These are phyloP conservation scores for Sinohyriopsis cumingii DNA, from an alignment of 2,888 invertebrate species.

Conservation along the genomic window DNA sequence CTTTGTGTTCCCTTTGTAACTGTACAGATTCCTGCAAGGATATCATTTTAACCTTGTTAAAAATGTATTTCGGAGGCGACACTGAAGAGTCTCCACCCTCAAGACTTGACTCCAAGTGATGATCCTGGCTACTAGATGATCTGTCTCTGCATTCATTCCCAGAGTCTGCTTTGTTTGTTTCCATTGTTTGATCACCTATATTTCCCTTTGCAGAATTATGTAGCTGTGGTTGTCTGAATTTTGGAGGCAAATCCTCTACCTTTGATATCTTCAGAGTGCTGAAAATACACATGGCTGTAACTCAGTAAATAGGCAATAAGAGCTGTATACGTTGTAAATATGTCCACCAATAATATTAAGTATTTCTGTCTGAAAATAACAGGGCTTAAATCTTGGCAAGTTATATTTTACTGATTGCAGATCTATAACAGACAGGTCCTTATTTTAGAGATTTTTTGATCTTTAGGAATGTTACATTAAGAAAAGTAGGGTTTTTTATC, in stretches of 20 bases:
- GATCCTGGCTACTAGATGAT: not conserved
- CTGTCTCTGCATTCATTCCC: no score
- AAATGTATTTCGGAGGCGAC: conserved; percentile 33
- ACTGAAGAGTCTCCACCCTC: conserved; percentile 35
- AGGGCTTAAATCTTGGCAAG: no score
- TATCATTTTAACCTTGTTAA: conserved; percentile 26
- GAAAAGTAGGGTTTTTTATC: no score
- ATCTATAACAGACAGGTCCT: no score
- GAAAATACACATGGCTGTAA: not conserved
- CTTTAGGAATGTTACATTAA: no score
- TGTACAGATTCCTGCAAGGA: conserved; percentile 35
- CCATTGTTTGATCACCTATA: not conserved
- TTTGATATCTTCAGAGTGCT: conserved; percentile 18
- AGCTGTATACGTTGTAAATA: no score
- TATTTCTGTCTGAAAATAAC: no score
- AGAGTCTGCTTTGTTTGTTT: not conserved
- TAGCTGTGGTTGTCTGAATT: conserved; percentile 2
- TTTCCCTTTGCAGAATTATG: not conserved
- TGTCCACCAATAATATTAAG: no score
- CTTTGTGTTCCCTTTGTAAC: conserved; percentile 34
- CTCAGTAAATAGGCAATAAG: no score
- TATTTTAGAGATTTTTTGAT: no score
- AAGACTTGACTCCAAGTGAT: not conserved
- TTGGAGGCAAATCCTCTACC: conserved; percentile 15
- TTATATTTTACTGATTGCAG: no score